Evolutionary conservation across 1,140 invertebrate genomes (phyloP).

Genomic region (Chironomus striatipennis): DNA sequence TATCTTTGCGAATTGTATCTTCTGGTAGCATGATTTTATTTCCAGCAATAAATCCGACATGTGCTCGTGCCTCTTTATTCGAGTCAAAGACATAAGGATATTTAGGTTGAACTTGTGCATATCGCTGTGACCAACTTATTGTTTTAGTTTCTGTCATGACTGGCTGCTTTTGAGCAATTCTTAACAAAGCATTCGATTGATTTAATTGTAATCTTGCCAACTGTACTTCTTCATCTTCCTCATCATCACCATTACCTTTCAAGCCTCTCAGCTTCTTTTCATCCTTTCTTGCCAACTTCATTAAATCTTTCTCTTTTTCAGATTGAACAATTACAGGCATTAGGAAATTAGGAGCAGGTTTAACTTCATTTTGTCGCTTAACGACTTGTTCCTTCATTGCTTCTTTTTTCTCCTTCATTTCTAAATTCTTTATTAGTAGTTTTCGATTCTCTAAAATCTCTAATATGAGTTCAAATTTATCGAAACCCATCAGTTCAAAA

Average conservation of each 20-base stretch:
- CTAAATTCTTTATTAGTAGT: conserved; percentile 45
- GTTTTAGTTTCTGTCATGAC: conserved; percentile 35
- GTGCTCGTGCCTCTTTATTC: conserved; percentile 55
- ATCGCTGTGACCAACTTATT: conserved; percentile 25
- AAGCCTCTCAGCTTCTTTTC: conserved; percentile 71
- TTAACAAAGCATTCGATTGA: conserved; percentile 41
- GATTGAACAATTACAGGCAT: conserved; percentile 71
- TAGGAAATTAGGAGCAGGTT: conserved; percentile 30
- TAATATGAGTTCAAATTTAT: conserved; percentile 77
- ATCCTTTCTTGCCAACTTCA: conserved; percentile 78
- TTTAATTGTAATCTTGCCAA: conserved; percentile 40
- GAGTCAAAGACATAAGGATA: conserved; percentile 82
- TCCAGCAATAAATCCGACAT: conserved; percentile 68
- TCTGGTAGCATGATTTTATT: conserved; percentile 72
- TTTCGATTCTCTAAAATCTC: conserved; percentile 63
- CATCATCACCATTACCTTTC: conserved; percentile 45
- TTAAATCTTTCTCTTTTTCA: conserved; percentile 69
- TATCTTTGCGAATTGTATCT: conserved; percentile 60
- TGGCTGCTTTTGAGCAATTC: conserved; percentile 38
- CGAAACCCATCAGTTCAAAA: conserved; percentile 80
- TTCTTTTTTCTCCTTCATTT: conserved; percentile 34
- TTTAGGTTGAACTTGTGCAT: conserved; percentile 37
- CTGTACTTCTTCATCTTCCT: conserved; percentile 44
- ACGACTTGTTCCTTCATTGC: conserved; percentile 27
- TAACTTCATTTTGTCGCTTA: conserved; percentile 32